These are phyloP conservation scores for Chlamydotis undulata DNA, from an alignment of 2,113 vertebrate species.

Conservation along the genomic window DNA sequence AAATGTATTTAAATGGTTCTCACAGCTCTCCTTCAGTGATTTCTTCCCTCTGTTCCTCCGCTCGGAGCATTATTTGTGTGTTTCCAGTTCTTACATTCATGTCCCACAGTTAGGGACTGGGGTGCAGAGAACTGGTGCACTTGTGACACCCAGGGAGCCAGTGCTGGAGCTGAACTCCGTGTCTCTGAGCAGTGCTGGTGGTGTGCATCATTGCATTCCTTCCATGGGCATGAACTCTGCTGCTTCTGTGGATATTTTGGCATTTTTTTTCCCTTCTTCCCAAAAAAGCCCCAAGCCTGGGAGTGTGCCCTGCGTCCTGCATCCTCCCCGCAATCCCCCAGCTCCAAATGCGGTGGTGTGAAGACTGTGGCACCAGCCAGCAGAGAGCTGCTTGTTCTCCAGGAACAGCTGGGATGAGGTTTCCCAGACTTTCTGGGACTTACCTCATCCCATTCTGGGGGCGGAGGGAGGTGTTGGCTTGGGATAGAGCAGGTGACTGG, in stretches of 20 bases:
- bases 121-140: not conserved
- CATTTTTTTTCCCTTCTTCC: not conserved
- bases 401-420: no score
- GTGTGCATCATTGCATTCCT: not conserved
- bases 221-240: not conserved
- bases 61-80: not conserved
- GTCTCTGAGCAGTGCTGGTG: not conserved
- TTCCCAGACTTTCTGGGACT: no score
- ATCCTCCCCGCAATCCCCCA: not conserved
- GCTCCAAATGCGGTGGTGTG: not conserved
- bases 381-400: not conserved
- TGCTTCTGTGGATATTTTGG: not conserved
- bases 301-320: not conserved
- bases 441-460: no score
- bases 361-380: not conserved
- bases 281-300: rapidly evolving
- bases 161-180: not conserved
- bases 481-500: no score
- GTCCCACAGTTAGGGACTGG: not conserved
- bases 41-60: not conserved
- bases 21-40: not conserved
- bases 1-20: not conserved
- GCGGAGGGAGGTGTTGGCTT: no score
- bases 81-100: not conserved
- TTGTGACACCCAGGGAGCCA: not conserved